Conservation (phyloP, 2,888 invertebrate genomes). For the Mylabris sibirica region DNA sequence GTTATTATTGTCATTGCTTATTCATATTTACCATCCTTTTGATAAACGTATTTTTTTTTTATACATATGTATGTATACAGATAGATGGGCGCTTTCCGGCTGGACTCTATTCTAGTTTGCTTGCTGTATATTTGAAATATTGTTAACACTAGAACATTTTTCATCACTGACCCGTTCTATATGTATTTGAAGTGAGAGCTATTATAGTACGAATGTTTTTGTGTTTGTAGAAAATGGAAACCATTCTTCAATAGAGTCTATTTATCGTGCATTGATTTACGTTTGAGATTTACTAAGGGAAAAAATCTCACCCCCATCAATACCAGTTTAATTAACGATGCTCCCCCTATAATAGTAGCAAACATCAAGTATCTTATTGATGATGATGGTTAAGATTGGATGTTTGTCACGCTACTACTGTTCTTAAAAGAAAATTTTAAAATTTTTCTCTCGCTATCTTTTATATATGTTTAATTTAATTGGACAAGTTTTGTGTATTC, state of each 20-base stretch:
- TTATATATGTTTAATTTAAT: no score
- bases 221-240: conserved; percentile 32
- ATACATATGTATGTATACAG: neutral
- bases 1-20: neutral
- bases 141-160: conserved; percentile 34
- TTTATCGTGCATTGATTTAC: conserved; percentile 34
- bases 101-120: neutral
- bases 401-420: neutral
- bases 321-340: neutral
- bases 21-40: neutral
- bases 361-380: neutral
- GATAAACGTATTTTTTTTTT: neutral
- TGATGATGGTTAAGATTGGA: neutral
- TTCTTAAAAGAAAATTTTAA: no score
- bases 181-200: conserved; percentile 32
- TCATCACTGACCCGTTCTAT: conserved; percentile 35
- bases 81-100: neutral
- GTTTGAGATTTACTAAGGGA: conserved; percentile 9
- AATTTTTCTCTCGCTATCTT: no score
- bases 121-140: conserved; percentile 26
- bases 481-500: no score
- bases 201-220: conserved; percentile 35
- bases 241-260: conserved; percentile 29
- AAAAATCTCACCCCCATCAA: neutral
- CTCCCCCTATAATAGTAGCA: neutral